These are phyloP conservation scores for Thereva nobilitata DNA, from an alignment of 2,888 invertebrate genomes.

Conservation along the genomic window DNA sequence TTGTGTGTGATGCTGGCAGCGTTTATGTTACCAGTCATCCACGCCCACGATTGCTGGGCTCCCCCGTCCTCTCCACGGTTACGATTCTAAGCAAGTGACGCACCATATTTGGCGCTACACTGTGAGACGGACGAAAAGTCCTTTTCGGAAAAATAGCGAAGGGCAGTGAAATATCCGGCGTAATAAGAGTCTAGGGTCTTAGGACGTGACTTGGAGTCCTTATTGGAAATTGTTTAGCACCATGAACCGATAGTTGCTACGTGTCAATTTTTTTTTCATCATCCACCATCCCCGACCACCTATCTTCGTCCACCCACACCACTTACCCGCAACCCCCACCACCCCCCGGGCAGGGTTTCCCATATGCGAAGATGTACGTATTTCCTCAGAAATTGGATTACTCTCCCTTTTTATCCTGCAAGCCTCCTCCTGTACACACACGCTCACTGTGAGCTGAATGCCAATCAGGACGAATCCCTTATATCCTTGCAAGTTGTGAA, in stretches of 20 bases:
- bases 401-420: background rate
- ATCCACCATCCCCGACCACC: background rate
- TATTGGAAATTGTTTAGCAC: constrained; percentile 30
- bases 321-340: background rate
- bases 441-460: constrained; percentile 22
- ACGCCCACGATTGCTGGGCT: too few relatives aligned
- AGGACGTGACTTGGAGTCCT: constrained; percentile 29
- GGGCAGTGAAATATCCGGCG: constrained; percentile 14
- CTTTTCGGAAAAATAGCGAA: constrained; percentile 13
- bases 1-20: background rate
- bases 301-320: too few relatives aligned
- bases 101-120: too few relatives aligned
- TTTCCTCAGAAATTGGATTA: constrained; percentile 25
- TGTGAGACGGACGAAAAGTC: background rate
- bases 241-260: constrained; percentile 32
- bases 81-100: too few relatives aligned
- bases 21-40: background rate
- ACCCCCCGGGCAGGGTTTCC: constrained; percentile 6
- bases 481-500: constrained; percentile 14
- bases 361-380: constrained; percentile 15
- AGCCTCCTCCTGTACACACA: background rate
- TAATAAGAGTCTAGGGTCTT: constrained; percentile 20
- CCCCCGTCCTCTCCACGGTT: too few relatives aligned
- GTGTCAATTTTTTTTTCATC: constrained; percentile 22
- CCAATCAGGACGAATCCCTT: constrained; percentile 20